phyloP scores from a whole-genome alignment of 2,797 vertebrate species.

The Philypnodon macrostomus region DNA sequence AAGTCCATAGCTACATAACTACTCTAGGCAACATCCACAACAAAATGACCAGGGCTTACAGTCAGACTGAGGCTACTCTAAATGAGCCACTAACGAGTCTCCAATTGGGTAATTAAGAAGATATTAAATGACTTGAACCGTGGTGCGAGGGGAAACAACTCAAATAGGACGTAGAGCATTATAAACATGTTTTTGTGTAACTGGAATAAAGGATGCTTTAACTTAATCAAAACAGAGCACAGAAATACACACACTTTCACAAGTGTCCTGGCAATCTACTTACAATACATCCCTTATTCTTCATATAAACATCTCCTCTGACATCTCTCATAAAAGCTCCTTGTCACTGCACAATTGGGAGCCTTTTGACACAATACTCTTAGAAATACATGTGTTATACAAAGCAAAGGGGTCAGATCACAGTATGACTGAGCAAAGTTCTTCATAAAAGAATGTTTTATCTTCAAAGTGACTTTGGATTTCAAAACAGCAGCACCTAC shows the following conservation, averaged over 20 bases:
- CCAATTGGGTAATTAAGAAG: conserved; percentile 5
- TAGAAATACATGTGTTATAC: too few relatives aligned
- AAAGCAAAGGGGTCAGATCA: conserved; percentile 10
- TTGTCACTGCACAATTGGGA: conserved; percentile 16
- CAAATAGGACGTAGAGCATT: not conserved
- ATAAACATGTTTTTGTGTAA: not conserved
- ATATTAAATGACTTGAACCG: conserved; percentile 11
- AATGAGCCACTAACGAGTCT: conserved; percentile 19
- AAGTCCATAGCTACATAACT: conserved; percentile 58
- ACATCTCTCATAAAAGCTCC: conserved; percentile 24
- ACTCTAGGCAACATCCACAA: conserved; percentile 64
- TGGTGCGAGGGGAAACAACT: conserved; percentile 1
- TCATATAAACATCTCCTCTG: conserved; percentile 14
- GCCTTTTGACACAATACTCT: conserved; percentile 37
- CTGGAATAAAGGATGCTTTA: not conserved
- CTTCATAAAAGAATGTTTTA: conserved; percentile 15
- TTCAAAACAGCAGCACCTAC: conserved; percentile 5
- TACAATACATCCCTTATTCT: conserved; percentile 31
- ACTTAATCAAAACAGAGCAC: not conserved
- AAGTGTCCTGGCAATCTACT: conserved; percentile 10
- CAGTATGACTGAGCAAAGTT: conserved; percentile 29
- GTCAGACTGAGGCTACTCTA: conserved; percentile 22
- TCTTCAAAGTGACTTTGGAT: conserved; percentile 26
- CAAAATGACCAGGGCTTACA: conserved; percentile 39
- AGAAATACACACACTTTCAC: conserved; percentile 9